Percentiles rank a stretch among this genome's conserved stretches.
phyloP scores from a whole-genome alignment of 2,888 invertebrate species.

The Athrips mouffetella region DNA sequence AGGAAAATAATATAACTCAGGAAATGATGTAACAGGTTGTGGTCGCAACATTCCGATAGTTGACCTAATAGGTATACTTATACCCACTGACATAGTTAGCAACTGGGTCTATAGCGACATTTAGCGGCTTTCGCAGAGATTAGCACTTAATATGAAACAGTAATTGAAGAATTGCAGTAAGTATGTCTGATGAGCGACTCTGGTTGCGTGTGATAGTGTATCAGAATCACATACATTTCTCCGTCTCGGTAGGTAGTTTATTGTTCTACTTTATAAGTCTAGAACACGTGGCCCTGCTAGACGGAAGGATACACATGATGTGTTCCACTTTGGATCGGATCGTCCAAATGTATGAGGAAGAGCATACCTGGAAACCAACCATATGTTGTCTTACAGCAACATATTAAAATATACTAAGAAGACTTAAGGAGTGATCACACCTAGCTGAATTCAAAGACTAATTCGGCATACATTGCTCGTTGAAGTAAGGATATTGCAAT shows the following conservation, averaged over 20 bases:
- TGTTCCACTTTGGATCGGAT: constrained; percentile 2
- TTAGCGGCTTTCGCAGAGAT: constrained; percentile 4
- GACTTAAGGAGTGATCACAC: no score
- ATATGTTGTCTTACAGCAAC: no score
- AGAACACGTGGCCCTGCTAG: no score
- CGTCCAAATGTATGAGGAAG: background rate
- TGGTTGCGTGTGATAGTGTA: constrained; percentile 8
- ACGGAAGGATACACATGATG: no score
- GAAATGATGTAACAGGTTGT: background rate
- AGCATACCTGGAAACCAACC: no score
- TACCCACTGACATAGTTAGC: background rate
- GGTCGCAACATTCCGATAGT: background rate
- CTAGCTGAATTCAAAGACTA: no score
- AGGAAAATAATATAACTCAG: background rate
- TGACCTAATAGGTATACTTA: background rate
- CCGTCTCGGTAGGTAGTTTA: background rate
- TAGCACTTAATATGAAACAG: background rate
- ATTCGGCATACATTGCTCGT: no score
- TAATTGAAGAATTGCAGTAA: constrained; percentile 2
- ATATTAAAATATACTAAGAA: no score
- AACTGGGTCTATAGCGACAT: background rate
- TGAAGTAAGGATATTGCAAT: no score
- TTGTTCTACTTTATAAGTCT: background rate
- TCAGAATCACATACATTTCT: constrained; percentile 1
- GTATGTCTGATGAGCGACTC: background rate